Conservation (phyloP, 2,113 vertebrate species). For the Cercopithecus mona region DNA sequence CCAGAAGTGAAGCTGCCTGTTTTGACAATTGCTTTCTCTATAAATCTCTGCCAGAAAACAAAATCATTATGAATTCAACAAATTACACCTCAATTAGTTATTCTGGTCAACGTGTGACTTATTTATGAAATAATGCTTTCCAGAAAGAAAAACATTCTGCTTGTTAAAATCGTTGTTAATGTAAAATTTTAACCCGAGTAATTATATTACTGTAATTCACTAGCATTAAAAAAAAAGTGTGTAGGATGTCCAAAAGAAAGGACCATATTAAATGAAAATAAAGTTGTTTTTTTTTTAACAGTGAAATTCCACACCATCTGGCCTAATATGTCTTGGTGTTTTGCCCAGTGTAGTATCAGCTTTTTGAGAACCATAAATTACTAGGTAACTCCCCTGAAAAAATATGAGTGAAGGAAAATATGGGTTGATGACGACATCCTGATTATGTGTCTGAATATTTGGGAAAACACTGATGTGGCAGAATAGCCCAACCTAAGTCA, state of each 20-base stretch:
- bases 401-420: background rate
- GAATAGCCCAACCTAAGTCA: background rate
- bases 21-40: constrained; percentile 64
- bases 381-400: constrained; percentile 33
- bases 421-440: background rate
- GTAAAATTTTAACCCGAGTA: constrained; percentile 75
- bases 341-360: constrained; percentile 32
- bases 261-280: background rate
- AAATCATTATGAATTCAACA: constrained; percentile 70
- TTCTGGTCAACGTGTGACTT: constrained; percentile 58
- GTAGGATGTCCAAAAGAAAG: constrained; percentile 38
- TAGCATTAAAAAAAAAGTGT: constrained; percentile 64
- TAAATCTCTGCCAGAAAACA: constrained; percentile 68
- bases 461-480: constrained; percentile 14
- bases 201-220: constrained; percentile 56
- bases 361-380: constrained; percentile 54
- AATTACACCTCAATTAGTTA: constrained; percentile 55
- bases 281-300: background rate
- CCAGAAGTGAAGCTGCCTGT: constrained; percentile 48
- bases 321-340: constrained; percentile 63
- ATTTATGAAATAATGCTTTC: constrained; percentile 46
- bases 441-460: constrained; percentile 51
- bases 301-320: constrained; percentile 36
- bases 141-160: constrained; percentile 41
- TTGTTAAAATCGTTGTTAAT: constrained; percentile 66